Evolutionary conservation across 1,140 invertebrate genomes (phyloP), one percentile per base, ranked within the genome.

Genomic region (Sinella curviseta): DNA sequence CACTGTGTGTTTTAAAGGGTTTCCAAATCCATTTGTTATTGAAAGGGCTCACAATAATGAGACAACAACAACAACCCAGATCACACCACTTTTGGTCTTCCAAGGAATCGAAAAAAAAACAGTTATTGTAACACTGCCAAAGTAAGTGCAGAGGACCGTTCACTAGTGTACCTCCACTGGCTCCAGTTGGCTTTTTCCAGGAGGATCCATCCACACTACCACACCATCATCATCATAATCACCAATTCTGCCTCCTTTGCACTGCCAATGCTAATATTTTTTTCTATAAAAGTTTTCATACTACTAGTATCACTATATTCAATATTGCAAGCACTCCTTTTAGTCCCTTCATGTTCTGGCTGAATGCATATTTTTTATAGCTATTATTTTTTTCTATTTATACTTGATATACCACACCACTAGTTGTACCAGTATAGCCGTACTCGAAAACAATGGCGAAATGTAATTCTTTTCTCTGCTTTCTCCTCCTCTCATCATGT

Each of bases 91-190:
- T 48, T 4, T 48, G 39, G 39, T 48, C 39, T 8, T 8, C 4
- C 39, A 48, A 17, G 17, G 4, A 48, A 4, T 8, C 4, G 17
- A 48, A 17, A 17, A 48, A 17, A 48, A 8, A 8, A 48, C 17
- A 17, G 4, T 48, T n/a, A 26, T 26, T 65, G 57, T 65, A 65
- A 26, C 57, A 65, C 57, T 65, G 57, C 57, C 57, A 65, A 65
- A 65, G 57, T 65, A 65, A 65, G 31, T 12, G 65, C 12, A 60
- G 4, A 3, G 2, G 30, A 70, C 31, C n/a, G n/a, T n/a, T 14
- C 8, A n/a, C 57, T 60, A 60, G 57, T 14, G 57, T 70, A 60
- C 57, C 57, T 17, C 57, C 24, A 60, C 57, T 60, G 57, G 57
- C 57, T 60, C 57, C 57, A 60, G 57, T 60, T 60, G 57, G 57